These are phyloP conservation scores for Oncorhynchus keta DNA, from an alignment of 2,113 vertebrate genomes.

Conservation along the genomic window DNA sequence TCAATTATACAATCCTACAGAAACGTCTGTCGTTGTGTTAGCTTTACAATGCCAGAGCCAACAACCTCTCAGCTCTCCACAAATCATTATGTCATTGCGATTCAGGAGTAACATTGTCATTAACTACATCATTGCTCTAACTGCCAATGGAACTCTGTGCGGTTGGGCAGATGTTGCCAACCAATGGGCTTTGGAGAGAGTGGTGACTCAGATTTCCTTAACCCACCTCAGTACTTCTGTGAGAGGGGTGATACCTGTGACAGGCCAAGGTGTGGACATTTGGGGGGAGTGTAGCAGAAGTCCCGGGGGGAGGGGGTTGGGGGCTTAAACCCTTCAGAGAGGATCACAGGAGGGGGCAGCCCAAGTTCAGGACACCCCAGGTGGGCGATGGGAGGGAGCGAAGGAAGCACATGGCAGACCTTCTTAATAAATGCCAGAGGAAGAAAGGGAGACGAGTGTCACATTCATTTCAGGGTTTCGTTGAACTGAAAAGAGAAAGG, in stretches of 20 bases:
- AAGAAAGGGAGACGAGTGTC: background rate
- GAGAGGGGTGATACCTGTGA: background rate
- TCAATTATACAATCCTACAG: conserved; percentile 26
- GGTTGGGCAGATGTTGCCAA: background rate
- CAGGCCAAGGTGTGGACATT: background rate
- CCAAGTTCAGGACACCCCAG: too few species aligned
- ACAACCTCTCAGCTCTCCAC: background rate
- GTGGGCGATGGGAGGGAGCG: background rate
- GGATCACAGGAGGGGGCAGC: background rate
- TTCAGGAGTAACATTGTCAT: too few species aligned
- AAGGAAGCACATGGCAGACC: too few species aligned
- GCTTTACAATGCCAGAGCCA: background rate
- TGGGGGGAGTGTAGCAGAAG: too few species aligned
- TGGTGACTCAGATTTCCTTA: background rate
- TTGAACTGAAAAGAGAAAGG: too few species aligned
- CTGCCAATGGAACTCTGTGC: too few species aligned
- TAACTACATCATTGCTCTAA: too few species aligned
- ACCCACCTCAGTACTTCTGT: too few species aligned
- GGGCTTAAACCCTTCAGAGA: background rate
- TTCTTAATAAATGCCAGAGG: too few species aligned
- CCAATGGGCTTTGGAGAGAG: background rate
- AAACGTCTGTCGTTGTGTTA: conserved; percentile 2
- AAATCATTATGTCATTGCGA: too few species aligned
- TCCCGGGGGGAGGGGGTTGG: too few species aligned
- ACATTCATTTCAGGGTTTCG: too few species aligned